These are phyloP conservation scores for Malurus melanocephalus DNA, from an alignment of 2,113 vertebrate genomes.

Conservation along the genomic window DNA sequence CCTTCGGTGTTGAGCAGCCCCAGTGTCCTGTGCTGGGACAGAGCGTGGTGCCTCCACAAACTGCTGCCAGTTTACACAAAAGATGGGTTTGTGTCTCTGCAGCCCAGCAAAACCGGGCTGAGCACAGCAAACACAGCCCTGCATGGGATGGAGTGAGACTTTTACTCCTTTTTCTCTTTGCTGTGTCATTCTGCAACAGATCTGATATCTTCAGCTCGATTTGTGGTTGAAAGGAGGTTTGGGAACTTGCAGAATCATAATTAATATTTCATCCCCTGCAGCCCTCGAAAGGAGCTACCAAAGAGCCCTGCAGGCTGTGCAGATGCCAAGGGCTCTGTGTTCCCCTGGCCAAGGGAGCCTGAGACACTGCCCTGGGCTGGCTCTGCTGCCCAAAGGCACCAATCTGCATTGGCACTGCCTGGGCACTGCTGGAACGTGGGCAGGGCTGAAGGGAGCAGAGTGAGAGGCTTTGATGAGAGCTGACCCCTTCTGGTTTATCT, in stretches of 20 bases:
- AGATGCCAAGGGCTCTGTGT: fast-evolving
- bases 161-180: neutral
- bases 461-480: neutral
- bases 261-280: neutral
- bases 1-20: fast-evolving
- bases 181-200: neutral
- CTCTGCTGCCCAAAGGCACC: neutral
- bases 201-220: neutral
- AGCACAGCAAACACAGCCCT: fast-evolving
- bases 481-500: neutral
- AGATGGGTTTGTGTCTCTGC: neutral
- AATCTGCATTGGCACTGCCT: no score
- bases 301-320: neutral
- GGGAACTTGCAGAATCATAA: neutral
- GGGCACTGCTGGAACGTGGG: neutral
- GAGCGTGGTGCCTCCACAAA: neutral
- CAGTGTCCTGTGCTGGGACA: neutral
- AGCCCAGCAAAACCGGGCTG: neutral
- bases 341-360: neutral
- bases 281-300: neutral
- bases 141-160: neutral
- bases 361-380: no score
- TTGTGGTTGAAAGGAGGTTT: neutral
- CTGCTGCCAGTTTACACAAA: no score
- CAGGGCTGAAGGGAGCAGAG: neutral